phyloP scores from a whole-genome alignment of 2,113 vertebrate genomes.

The Scolopax mira region DNA sequence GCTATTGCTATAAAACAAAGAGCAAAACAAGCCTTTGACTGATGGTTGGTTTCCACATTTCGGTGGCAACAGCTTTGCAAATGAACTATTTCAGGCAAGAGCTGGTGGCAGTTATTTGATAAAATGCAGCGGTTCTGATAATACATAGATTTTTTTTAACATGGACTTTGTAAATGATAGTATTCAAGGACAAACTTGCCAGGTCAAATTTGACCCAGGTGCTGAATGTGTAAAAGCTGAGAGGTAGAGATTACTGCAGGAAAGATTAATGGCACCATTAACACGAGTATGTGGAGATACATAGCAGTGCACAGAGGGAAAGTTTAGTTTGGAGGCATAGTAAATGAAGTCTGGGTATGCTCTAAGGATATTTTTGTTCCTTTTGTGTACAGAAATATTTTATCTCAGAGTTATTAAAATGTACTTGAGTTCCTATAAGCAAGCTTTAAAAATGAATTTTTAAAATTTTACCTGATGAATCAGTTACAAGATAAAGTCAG shows the following conservation, averaged over 20 bases:
- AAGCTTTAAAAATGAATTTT: not conserved
- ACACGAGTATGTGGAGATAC: not conserved
- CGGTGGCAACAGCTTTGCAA: slow-evolving; percentile 23
- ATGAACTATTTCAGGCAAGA: slow-evolving; percentile 14
- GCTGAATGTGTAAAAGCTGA: slow-evolving; percentile 32
- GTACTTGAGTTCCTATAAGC: not conserved
- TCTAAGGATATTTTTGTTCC: not conserved
- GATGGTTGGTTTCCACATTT: slow-evolving; percentile 48
- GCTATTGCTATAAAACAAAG: not conserved
- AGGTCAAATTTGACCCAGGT: slow-evolving; percentile 47
- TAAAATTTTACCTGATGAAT: not conserved
- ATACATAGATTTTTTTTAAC: not conserved
- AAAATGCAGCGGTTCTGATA: slow-evolving; percentile 35
- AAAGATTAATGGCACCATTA: slow-evolving; percentile 45
- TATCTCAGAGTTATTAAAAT: not conserved
- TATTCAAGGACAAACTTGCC: slow-evolving; percentile 46
- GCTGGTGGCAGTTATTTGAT: slow-evolving; percentile 39
- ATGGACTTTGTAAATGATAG: not conserved
- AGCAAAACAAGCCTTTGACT: slow-evolving; percentile 29
- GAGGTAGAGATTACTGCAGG: slow-evolving; percentile 16
- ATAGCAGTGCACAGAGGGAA: not conserved
- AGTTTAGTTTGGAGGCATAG: not conserved
- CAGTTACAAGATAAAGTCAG: not conserved
- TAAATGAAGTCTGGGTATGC: not conserved
- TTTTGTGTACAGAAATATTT: not conserved